These are phyloP conservation scores for Caligus rogercresseyi DNA, from an alignment of 1,140 invertebrate genomes.

Conservation along the genomic window DNA sequence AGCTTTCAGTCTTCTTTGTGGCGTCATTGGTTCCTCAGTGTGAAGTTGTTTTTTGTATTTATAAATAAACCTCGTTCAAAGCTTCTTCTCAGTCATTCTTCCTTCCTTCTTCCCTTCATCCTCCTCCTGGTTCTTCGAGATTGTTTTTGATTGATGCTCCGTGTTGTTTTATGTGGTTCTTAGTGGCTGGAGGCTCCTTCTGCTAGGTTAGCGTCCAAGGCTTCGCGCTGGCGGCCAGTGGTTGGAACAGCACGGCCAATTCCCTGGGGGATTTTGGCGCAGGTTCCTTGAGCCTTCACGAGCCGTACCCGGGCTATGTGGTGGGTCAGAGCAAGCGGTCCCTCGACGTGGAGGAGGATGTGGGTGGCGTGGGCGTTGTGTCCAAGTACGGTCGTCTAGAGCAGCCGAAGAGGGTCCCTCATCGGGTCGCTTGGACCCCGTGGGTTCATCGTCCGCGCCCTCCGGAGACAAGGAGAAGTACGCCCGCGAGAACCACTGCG, in stretches of 20 bases:
- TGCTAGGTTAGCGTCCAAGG: background rate
- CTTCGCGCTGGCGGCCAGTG: background rate
- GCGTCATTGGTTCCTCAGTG: background rate
- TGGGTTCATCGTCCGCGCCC: background rate
- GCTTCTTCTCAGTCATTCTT: too few relatives aligned
- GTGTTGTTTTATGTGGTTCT: too few relatives aligned
- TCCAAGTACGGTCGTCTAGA: too few relatives aligned
- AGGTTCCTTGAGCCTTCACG: too few relatives aligned
- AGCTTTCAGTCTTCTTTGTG: background rate
- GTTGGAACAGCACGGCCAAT: background rate
- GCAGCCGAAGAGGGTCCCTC: too few relatives aligned
- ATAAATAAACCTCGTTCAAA: too few relatives aligned
- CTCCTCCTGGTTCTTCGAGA: too few relatives aligned
- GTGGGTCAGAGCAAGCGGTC: background rate
- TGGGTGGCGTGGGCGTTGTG: too few relatives aligned
- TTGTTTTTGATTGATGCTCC: too few relatives aligned
- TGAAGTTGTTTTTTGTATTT: background rate
- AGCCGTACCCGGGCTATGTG: too few relatives aligned
- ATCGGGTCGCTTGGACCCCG: background rate
- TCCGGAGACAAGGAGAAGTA: constrained; percentile 16
- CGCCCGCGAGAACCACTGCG: constrained; percentile 88
- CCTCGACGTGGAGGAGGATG: background rate
- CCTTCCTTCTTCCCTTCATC: too few relatives aligned
- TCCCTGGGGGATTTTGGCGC: background rate
- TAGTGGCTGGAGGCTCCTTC: too few relatives aligned